phyloP scores from a whole-genome alignment of 2,113 vertebrate species.

The Rafetus swinhoei region DNA sequence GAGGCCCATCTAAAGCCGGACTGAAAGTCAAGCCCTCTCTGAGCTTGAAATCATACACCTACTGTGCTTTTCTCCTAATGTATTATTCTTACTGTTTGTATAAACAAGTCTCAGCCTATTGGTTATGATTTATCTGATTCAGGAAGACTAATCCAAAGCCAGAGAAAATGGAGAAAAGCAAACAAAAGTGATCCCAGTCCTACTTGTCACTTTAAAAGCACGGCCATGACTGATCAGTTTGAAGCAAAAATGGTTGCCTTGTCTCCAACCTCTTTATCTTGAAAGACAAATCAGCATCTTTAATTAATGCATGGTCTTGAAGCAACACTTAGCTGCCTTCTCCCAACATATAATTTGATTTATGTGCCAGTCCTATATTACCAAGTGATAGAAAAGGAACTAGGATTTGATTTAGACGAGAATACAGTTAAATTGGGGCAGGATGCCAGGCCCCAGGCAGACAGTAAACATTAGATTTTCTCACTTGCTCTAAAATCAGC shows the following conservation, averaged over 20 bases:
- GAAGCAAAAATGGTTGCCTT: not conserved
- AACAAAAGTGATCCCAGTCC: not conserved
- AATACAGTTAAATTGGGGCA: not conserved
- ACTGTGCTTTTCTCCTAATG: not conserved
- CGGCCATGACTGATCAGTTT: not conserved
- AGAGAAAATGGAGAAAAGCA: not conserved
- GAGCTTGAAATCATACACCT: not conserved
- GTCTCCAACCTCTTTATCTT: not conserved
- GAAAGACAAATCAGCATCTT: not conserved
- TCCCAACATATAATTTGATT: fast-evolving
- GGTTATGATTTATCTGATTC: fast-evolving
- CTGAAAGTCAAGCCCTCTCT: not conserved
- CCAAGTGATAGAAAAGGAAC: not conserved
- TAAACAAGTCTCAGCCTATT: not conserved
- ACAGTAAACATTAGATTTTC: fast-evolving
- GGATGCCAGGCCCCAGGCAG: not conserved
- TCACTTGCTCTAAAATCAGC: not conserved
- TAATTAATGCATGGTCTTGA: not conserved
- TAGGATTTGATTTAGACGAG: not conserved
- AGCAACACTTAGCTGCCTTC: not conserved
- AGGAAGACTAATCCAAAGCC: not conserved
- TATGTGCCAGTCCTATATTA: not conserved
- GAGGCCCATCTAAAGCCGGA: fast-evolving
- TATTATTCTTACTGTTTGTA: not conserved
- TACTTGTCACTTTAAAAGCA: not conserved